Percentiles rank a stretch among this genome's conserved stretches.
Evolutionary conservation across 2,797 vertebrate genomes (phyloP).

Genomic region (Coregonus suidteri): DNA sequence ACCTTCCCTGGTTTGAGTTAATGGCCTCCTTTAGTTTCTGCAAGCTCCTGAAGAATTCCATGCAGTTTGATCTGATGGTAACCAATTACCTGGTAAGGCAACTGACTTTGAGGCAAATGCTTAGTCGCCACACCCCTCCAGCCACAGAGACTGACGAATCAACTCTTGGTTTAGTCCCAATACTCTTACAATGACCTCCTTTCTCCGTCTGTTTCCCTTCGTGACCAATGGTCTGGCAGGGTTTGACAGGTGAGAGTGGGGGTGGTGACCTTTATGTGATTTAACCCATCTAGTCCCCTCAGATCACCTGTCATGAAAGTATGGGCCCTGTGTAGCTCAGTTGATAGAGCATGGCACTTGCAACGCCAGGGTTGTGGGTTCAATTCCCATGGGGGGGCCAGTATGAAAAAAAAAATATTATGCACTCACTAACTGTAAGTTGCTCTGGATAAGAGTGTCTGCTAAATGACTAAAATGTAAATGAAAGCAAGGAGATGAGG

Average conservation of each 20-base stretch:
- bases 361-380: too few relatives aligned
- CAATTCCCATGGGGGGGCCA: too few relatives aligned
- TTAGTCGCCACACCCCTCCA: not conserved
- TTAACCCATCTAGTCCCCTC: conserved; percentile 41
- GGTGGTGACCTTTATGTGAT: not conserved
- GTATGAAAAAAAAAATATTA: too few relatives aligned
- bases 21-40: not conserved
- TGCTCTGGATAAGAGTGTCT: too few relatives aligned
- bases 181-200: not conserved
- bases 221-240: not conserved
- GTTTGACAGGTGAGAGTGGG: not conserved
- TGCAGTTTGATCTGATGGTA: too few relatives aligned
- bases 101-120: not conserved
- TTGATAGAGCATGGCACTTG: too few relatives aligned
- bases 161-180: not conserved
- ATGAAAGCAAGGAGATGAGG: conserved; percentile 36
- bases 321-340: too few relatives aligned
- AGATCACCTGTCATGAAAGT: conserved; percentile 28
- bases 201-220: not conserved
- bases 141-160: not conserved
- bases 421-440: too few relatives aligned
- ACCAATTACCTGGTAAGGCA: not conserved
- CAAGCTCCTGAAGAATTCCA: too few relatives aligned
- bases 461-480: too few relatives aligned
- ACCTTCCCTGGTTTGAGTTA: not conserved